These are phyloP conservation scores for Subacronicta megacephala DNA, from an alignment of 2,888 invertebrate genomes.

Conservation along the genomic window DNA sequence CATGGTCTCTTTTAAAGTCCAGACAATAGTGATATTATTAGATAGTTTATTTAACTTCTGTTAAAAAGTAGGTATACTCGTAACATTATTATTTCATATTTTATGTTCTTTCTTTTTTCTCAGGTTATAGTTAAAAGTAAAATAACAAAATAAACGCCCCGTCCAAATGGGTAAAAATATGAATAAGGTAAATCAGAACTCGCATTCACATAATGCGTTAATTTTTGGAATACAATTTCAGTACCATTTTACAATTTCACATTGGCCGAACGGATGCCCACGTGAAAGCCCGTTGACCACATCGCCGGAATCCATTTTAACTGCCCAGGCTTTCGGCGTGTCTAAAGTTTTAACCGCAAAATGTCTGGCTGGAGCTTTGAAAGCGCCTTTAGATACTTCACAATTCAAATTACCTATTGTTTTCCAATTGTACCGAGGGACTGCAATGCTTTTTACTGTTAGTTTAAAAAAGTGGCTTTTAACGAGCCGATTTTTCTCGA, in stretches of 20 bases:
- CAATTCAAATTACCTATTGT: slow-evolving; percentile 35
- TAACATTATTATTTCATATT: no score
- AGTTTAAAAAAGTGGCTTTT: no score
- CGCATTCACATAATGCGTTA: neutral
- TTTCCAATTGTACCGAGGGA: slow-evolving; percentile 17
- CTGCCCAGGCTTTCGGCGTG: slow-evolving; percentile 4
- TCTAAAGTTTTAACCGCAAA: slow-evolving; percentile 31
- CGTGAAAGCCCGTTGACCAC: slow-evolving; percentile 1
- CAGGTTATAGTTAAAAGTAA: no score
- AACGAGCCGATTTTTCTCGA: no score
- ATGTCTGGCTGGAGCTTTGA: slow-evolving; percentile 15
- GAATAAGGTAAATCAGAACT: neutral
- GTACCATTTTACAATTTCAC: slow-evolving; percentile 20
- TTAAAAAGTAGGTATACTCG: no score
- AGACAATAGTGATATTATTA: no score
- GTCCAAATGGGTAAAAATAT: neutral
- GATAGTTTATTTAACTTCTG: no score
- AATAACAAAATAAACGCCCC: neutral
- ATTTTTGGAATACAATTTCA: slow-evolving; percentile 8
- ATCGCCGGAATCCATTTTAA: slow-evolving; percentile 11
- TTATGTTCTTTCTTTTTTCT: no score
- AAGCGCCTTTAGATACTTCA: slow-evolving; percentile 19
- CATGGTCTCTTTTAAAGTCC: no score
- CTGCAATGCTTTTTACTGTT: neutral
- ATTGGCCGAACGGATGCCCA: neutral